Base-by-base conservation (phyloP, 64 coral and sea anemone genomes). In the Montipora cactus region DNA sequence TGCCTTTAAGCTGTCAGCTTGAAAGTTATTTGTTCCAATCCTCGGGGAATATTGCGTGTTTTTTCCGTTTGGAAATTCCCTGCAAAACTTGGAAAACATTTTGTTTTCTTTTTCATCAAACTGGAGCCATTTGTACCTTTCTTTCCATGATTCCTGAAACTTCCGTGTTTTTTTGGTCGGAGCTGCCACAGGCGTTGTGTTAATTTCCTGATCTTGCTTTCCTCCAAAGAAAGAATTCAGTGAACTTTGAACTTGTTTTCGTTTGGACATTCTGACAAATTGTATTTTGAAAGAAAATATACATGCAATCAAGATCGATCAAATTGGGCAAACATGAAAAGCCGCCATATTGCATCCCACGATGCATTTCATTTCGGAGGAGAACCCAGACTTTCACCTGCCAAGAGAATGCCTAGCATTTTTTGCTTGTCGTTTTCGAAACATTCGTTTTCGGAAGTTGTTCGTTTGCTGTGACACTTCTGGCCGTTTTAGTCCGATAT, bases 11-110 rank as follows among this genome's bases (percentile, higher is more conserved):
- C 57, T 90, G 52, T 90, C 80, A 37, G 49, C 76, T 92, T 92
- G 69, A 59, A 92, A 84, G 18, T 92, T 92, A 84, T 92, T 92
- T 47, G 90, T 92, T 92, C 70, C 80, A 19, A 92, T 75, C 44
- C 21, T 73, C 50, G 76, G 80, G 72, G 80, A 85, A 48, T 92
- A 92, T 15, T 85, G 23, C 52, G 8, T 61, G 55, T 92, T 84
- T 92, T 92, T 85, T 59, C 28, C n/a, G 18, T 92, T 91, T 12
- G 64, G 64, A 84, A 77, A 92, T 75, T 84, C 80, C 11, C 1
- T 57, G 11, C 53, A 57, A 57, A 57, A 57, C 53, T 11, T 0
- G 0, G 3, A 57, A 11, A 57, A 0, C 53, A 57, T 57, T 57
- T 57, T 57, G 53, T 57, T 57, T 57, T 57, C 53, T 11, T 57